phyloP scores from a whole-genome alignment of 2,888 invertebrate genomes.

The Mactromeris polynyma region DNA sequence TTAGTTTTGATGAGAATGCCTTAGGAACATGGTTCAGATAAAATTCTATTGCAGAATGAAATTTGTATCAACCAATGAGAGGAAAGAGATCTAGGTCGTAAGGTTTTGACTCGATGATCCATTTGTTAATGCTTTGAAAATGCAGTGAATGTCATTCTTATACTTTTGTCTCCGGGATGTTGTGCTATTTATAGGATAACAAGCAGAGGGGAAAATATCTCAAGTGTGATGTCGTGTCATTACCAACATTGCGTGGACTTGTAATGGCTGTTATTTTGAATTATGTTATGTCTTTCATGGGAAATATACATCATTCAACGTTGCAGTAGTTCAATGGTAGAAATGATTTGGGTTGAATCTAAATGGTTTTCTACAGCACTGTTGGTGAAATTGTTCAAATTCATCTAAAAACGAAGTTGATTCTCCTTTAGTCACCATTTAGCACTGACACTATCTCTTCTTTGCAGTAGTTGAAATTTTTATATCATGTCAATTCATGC shows the following conservation, averaged over 20 bases:
- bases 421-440: neutral
- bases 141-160: conserved; percentile 6
- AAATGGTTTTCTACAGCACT: no score
- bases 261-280: conserved; percentile 3
- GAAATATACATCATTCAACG: neutral
- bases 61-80: neutral
- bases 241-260: neutral
- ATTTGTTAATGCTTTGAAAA: neutral
- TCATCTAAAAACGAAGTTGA: no score
- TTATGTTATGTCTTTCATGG: neutral
- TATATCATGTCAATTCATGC: neutral
- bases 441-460: neutral
- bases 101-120: neutral
- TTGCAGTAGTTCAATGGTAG: neutral
- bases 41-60: neutral
- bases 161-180: conserved; percentile 9
- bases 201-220: neutral
- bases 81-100: neutral
- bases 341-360: no score
- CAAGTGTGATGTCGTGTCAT: neutral
- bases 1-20: neutral
- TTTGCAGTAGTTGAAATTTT: neutral
- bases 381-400: no score
- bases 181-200: conserved; percentile 10
- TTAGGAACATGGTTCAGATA: neutral